A percentile compares a stretch with the other conserved stretches of the same genome.
These are phyloP conservation scores for Drosophila ananassae DNA, from an alignment of 1,140 invertebrate genomes.

Conservation along the genomic window DNA sequence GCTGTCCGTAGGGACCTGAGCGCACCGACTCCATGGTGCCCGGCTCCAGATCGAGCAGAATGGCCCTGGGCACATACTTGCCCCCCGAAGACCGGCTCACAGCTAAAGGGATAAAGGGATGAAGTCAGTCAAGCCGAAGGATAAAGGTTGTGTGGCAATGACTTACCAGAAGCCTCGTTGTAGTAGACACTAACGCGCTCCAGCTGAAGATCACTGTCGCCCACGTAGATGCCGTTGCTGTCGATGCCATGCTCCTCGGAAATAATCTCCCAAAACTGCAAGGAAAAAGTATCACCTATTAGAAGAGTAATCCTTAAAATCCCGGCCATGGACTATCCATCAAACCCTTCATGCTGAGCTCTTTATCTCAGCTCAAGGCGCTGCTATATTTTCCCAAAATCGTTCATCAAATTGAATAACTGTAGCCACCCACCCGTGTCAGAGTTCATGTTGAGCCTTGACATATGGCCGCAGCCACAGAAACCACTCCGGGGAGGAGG, in stretches of 20 bases:
- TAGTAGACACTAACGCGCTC: conserved; percentile 96
- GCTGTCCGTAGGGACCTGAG: conserved; percentile 88
- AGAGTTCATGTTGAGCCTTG: conserved; percentile 62
- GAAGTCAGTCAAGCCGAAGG: not conserved
- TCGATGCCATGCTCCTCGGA: conserved; percentile 96
- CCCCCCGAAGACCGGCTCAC: conserved; percentile 85
- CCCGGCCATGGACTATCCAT: not conserved
- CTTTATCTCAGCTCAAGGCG: conserved; percentile 16
- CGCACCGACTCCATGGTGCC: conserved; percentile 91
- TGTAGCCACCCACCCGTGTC: conserved; percentile 58
- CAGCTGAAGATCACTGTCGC: conserved; percentile 93
- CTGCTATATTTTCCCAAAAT: conserved; percentile 25
- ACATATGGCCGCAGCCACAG: conserved; percentile 69
- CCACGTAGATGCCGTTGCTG: conserved; percentile 91
- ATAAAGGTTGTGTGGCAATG: not conserved
- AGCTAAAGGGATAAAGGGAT: conserved; percentile 39
- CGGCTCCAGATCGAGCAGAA: conserved; percentile 91
- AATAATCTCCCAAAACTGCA: conserved; percentile 97
- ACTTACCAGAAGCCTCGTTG: conserved; percentile 92
- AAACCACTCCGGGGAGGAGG: conserved; percentile 17
- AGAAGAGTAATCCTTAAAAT: not conserved
- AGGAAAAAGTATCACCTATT: conserved; percentile 57
- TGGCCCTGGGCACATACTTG: conserved; percentile 91
- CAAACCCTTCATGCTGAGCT: not conserved
- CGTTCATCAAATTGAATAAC: conserved; percentile 72